Evolutionary conservation across 2,797 vertebrate species (phyloP).

Genomic region (Coregonus sp.): DNA sequence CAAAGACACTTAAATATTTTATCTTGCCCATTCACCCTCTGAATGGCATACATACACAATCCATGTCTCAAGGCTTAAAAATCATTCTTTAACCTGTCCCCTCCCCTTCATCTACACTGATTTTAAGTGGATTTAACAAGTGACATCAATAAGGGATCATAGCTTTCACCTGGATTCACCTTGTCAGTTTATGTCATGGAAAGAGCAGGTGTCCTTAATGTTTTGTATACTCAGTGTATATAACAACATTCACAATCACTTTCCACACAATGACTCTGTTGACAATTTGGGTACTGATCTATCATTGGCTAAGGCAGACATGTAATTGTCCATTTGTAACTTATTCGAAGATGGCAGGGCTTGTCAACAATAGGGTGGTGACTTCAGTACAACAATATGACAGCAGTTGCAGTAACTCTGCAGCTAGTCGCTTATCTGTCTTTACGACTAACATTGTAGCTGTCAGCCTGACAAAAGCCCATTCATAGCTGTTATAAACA

Average conservation of each 20-base stretch:
- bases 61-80: too few relatives aligned
- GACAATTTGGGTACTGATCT: not conserved
- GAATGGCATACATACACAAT: too few relatives aligned
- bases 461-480: conserved; percentile 33
- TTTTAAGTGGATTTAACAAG: too few relatives aligned
- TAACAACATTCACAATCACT: not conserved
- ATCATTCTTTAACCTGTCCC: too few relatives aligned
- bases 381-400: not conserved
- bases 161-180: too few relatives aligned
- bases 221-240: too few relatives aligned
- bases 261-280: not conserved
- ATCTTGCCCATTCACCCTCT: too few relatives aligned
- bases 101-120: too few relatives aligned
- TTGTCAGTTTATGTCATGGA: too few relatives aligned
- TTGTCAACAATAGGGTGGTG: not conserved
- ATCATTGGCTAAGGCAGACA: not conserved
- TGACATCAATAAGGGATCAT: too few relatives aligned
- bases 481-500: conserved; percentile 27
- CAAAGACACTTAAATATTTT: too few relatives aligned
- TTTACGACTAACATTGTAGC: conserved; percentile 30
- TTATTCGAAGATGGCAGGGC: not conserved
- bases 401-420: not conserved
- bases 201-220: too few relatives aligned
- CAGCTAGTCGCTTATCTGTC: conserved; percentile 35
- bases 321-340: not conserved